Conservation (phyloP, 2,888 invertebrate genomes). For the Pegoplata infirma region DNA sequence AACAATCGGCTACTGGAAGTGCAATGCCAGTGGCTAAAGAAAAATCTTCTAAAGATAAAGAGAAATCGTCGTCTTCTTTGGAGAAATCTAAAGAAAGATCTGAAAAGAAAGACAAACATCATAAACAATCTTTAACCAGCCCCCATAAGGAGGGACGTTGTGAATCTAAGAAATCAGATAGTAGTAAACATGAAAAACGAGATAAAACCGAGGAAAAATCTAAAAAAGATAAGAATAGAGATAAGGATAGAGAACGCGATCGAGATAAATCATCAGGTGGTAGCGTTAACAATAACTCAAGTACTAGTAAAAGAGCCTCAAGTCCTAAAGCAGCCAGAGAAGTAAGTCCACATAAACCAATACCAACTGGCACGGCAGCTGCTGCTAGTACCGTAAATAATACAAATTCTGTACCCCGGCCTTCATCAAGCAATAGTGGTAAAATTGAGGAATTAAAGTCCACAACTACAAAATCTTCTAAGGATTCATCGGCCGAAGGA, state of each 20-base stretch:
- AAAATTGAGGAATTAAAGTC: constrained; percentile 65
- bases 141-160: constrained; percentile 80
- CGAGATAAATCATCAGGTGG: constrained; percentile 62
- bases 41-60: constrained; percentile 73
- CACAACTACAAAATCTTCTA: constrained; percentile 64
- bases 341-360: constrained; percentile 63
- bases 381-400: constrained; percentile 12
- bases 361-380: constrained; percentile 38
- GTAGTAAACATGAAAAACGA: constrained; percentile 78
- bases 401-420: constrained; percentile 66
- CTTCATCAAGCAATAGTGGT: constrained; percentile 71
- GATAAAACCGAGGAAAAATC: constrained; percentile 77
- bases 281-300: constrained; percentile 11
- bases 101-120: constrained; percentile 79
- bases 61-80: constrained; percentile 67
- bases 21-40: constrained; percentile 67
- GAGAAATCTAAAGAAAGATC: constrained; percentile 79
- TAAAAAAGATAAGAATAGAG: constrained; percentile 79
- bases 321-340: constrained; percentile 48
- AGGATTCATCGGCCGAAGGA: constrained; percentile 39
- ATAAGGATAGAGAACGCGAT: constrained; percentile 80
- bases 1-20: constrained; percentile 13
- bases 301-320: constrained; percentile 23
- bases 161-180: constrained; percentile 76
- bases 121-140: constrained; percentile 78